Evolutionary conservation across 2,888 invertebrate genomes (phyloP).

Genomic region (Dexiosoma caninum): DNA sequence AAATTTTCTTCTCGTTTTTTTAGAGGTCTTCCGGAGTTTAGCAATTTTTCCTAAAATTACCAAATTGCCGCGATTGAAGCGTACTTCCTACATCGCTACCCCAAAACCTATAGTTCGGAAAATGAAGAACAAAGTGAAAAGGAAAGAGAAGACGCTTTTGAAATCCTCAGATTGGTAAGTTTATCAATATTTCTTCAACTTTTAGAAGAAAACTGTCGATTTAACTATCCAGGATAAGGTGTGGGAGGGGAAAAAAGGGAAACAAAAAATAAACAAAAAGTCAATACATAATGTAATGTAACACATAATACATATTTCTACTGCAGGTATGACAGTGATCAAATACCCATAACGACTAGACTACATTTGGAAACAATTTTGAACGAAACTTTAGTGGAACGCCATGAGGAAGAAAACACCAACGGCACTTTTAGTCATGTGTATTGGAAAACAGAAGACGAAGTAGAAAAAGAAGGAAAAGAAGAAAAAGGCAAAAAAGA

Average conservation of each 20-base stretch:
- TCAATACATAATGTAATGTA: too few relatives aligned
- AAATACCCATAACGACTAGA: constrained; percentile 70
- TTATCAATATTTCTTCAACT: too few relatives aligned
- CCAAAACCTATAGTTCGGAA: constrained; percentile 62
- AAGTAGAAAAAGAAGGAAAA: too few relatives aligned
- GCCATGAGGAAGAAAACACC: constrained; percentile 60
- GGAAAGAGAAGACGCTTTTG: constrained; percentile 67
- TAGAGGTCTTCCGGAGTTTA: constrained; percentile 68
- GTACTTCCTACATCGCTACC: constrained; percentile 62
- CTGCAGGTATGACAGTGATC: constrained; percentile 71
- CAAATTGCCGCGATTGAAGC: constrained; percentile 65
- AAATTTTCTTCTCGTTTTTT: too few relatives aligned
- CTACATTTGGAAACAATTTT: constrained; percentile 68
- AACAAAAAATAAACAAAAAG: too few relatives aligned
- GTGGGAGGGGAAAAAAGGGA: too few relatives aligned
- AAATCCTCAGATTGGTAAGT: constrained; percentile 70
- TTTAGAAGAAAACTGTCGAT: too few relatives aligned
- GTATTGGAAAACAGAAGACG: constrained; percentile 63
- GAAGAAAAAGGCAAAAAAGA: too few relatives aligned
- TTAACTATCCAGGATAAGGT: too few relatives aligned
- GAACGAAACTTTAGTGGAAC: constrained; percentile 68
- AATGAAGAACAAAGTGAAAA: constrained; percentile 58
- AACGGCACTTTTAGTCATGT: constrained; percentile 65
- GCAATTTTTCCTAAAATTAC: constrained; percentile 69
- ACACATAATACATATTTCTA: too few relatives aligned